These are phyloP conservation scores for Apotomis betuletana DNA, from an alignment of 2,888 invertebrate genomes.

Conservation along the genomic window DNA sequence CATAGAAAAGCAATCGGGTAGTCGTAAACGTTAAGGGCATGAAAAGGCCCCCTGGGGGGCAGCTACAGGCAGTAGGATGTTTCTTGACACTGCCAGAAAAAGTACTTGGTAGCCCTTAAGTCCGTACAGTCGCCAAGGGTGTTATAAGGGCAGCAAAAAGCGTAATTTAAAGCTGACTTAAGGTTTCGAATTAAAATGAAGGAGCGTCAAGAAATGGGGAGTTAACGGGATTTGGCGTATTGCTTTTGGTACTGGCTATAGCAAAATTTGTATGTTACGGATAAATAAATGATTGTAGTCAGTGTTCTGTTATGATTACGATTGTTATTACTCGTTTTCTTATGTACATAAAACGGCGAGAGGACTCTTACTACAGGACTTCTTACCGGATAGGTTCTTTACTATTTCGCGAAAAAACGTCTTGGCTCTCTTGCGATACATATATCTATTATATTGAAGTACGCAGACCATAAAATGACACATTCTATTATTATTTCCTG, in stretches of 20 bases:
- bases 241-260: not conserved
- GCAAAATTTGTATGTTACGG: not conserved
- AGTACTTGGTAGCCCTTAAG: conserved; percentile 76
- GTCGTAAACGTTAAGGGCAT: conserved; percentile 85
- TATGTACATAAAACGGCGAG: too few species aligned
- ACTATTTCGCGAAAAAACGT: too few species aligned
- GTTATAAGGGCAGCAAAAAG: conserved; percentile 79
- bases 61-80: conserved; percentile 78
- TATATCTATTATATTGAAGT: too few species aligned
- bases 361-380: too few species aligned
- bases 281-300: not conserved
- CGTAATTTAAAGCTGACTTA: conserved; percentile 82
- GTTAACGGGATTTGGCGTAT: conserved; percentile 16
- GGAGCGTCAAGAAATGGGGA: conserved; percentile 44
- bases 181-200: conserved; percentile 83
- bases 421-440: too few species aligned
- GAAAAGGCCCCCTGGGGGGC: conserved; percentile 84
- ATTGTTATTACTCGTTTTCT: too few species aligned
- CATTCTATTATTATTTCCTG: too few species aligned
- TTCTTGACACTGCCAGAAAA: conserved; percentile 79
- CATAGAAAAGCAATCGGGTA: conserved; percentile 86
- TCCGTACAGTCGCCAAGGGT: conserved; percentile 75
- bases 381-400: too few species aligned
- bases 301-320: not conserved
- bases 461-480: too few species aligned